A percentile compares a stretch with the other conserved stretches of the same genome.
phyloP scores from a whole-genome alignment of 2,113 vertebrate species.

The Butastur rufipennis region DNA sequence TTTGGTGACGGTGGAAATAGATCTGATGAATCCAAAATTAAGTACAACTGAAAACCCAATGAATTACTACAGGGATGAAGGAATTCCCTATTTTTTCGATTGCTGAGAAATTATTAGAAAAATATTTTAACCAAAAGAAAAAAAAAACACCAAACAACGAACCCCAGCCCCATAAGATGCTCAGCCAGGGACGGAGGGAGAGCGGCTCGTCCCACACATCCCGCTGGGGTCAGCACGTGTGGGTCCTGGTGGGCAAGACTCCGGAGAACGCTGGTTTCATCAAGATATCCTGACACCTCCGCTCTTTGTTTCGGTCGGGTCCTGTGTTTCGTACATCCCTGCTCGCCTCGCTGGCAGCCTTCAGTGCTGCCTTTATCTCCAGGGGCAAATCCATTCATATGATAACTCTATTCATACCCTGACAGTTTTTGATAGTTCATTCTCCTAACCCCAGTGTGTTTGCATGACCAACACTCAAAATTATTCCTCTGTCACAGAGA shows the following conservation, averaged over 20 bases:
- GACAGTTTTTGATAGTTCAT: conserved; percentile 18
- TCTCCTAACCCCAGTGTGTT: not conserved
- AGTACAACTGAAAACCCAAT: not conserved
- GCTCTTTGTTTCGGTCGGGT: not conserved
- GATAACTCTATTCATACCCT: conserved; percentile 46
- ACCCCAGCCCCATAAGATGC: not conserved
- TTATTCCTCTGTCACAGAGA: not conserved
- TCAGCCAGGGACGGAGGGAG: not conserved
- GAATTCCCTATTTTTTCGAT: not conserved
- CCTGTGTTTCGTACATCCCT: not conserved
- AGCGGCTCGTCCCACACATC: accelerated
- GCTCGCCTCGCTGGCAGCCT: not conserved
- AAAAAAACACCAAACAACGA: accelerated
- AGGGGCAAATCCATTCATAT: conserved; percentile 27
- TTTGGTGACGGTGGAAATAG: not conserved
- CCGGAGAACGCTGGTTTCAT: accelerated
- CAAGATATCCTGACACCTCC: not conserved
- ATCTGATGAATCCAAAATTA: not conserved
- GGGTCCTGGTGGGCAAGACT: accelerated
- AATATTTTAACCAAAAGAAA: not conserved
- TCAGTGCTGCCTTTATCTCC: conserved; percentile 9
- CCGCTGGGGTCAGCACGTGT: accelerated
- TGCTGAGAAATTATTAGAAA: not conserved
- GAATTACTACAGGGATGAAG: not conserved
- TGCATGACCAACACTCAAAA: not conserved